Evolutionary conservation across 2,888 invertebrate species (phyloP).

Genomic region (Amphipyra tragopoginis): DNA sequence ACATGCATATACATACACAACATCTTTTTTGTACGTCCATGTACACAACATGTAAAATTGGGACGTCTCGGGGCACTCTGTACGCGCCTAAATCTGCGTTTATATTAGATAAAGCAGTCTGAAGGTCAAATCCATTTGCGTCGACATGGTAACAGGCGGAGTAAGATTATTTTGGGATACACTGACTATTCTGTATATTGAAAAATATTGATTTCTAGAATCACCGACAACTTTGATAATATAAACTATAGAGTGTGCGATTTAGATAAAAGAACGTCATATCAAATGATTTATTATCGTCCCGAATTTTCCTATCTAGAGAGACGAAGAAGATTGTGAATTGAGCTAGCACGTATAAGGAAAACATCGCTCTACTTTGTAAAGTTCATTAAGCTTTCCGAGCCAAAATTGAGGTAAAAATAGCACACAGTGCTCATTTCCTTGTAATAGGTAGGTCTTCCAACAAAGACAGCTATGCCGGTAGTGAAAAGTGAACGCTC

Average conservation of each 20-base stretch:
- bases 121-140: constrained; percentile 59
- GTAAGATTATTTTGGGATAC: constrained; percentile 46
- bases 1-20: too few relatives aligned
- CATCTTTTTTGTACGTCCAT: too few relatives aligned
- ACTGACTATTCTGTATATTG: constrained; percentile 21
- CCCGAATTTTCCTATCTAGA: constrained; percentile 48
- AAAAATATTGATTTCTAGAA: constrained; percentile 63
- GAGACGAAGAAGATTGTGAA: constrained; percentile 23
- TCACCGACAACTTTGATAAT: constrained; percentile 46
- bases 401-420: neutral
- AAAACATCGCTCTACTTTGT: constrained; percentile 30
- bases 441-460: constrained; percentile 8
- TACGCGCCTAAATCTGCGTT: constrained; percentile 24
- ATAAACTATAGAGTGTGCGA: constrained; percentile 29
- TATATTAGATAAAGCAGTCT: constrained; percentile 34
- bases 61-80: constrained; percentile 18
- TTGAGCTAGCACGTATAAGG: constrained; percentile 10
- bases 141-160: constrained; percentile 56
- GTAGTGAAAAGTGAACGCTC: constrained; percentile 67
- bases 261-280: constrained; percentile 53
- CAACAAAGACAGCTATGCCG: constrained; percentile 27
- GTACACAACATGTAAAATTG: constrained; percentile 4
- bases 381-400: constrained; percentile 4
- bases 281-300: constrained; percentile 42
- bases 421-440: constrained; percentile 1